A percentile compares a stretch with the other conserved stretches of the same genome.
Conservation (phyloP, 2,888 invertebrate species). For the Drosophila nigritarsus region DNA sequence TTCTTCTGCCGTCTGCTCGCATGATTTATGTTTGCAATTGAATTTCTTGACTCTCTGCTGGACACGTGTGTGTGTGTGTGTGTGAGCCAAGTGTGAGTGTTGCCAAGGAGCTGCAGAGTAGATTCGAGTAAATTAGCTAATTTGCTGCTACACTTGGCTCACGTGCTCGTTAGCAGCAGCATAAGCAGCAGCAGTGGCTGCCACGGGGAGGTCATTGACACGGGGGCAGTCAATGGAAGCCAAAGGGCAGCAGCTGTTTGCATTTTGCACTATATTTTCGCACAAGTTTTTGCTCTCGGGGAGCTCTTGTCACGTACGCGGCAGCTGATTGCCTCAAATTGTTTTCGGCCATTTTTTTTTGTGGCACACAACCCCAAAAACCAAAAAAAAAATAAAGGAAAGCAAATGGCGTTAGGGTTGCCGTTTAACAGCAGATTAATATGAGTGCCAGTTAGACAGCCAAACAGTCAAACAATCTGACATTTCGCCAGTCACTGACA, state of each 20-base stretch:
- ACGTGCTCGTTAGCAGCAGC: conserved; percentile 72
- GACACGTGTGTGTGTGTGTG: conserved; percentile 55
- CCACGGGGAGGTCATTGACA: conserved; percentile 64
- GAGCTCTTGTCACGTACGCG: conserved; percentile 57
- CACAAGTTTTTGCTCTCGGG: conserved; percentile 18
- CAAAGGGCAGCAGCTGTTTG: conserved; percentile 68
- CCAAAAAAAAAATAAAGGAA: background rate
- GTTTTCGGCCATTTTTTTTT: conserved; percentile 68
- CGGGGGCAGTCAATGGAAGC: conserved; percentile 25
- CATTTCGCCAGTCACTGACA: conserved; percentile 42
- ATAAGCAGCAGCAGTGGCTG: conserved; percentile 24
- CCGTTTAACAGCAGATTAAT: conserved; percentile 66
- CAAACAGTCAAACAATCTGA: conserved; percentile 22
- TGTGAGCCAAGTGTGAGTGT: conserved; percentile 14
- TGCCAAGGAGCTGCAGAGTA: conserved; percentile 29
- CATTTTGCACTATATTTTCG: conserved; percentile 59
- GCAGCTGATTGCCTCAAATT: conserved; percentile 77
- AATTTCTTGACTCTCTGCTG: conserved; percentile 72
- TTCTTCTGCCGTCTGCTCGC: conserved; percentile 48
- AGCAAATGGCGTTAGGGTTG: conserved; percentile 40
- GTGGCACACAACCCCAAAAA: conserved; percentile 36
- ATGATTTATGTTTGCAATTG: conserved; percentile 77
- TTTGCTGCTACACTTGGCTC: conserved; percentile 82
- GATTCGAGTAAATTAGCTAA: conserved; percentile 79
- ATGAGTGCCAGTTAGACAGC: conserved; percentile 41